Evolutionary conservation across 2,888 invertebrate species (phyloP), one percentile per base, ranked within the genome.

Genomic region (Drosophila falleni): DNA sequence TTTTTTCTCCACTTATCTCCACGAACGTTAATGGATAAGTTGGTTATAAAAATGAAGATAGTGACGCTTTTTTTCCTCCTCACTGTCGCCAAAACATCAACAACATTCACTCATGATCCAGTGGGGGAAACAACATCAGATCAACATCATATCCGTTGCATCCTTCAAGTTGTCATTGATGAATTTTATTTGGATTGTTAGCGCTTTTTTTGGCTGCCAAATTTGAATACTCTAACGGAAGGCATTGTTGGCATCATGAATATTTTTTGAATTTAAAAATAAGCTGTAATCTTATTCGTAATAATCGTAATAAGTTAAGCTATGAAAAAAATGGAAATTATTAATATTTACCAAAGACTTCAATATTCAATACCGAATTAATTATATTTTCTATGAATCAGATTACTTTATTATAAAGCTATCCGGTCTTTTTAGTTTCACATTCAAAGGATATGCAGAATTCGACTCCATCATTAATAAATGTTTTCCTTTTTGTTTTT

Each of bases 141-240:
- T 68, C 61, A 53, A 47, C 67, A 59, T 47, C 55, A 64, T 49
- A 47, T 70, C 55, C 61, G 33, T 56, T 47, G 37, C 65, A 61
- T 66, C 62, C 41, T 46, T 66, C 55, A 19, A 55, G 46, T 60
- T 85, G 85, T 63, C 82, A 77, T 81, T 87, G 82, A 81, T 79
- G 87, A 79, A 81, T 81, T 79, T 63, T 63, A 56, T 63, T 50
- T 67, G 61, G 53, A 41, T 29, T 69, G 59, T 78, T 65, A 78
- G 31, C 26, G 42, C 19, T 37, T n/a, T 19, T 19, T 35, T 33
- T 33, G 23, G 10, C 19, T 54, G 23, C 19, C 29, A 16, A 6
- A 44, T 42, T 59, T 53, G 13, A 16, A 56, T 71, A 31, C 54
- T 3, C 50, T 16, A 29, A 35, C 9, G 6, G 10, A 13, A 19